These are phyloP conservation scores for Rhyacichthys aspro DNA, from an alignment of 2,797 vertebrate genomes.

Conservation along the genomic window DNA sequence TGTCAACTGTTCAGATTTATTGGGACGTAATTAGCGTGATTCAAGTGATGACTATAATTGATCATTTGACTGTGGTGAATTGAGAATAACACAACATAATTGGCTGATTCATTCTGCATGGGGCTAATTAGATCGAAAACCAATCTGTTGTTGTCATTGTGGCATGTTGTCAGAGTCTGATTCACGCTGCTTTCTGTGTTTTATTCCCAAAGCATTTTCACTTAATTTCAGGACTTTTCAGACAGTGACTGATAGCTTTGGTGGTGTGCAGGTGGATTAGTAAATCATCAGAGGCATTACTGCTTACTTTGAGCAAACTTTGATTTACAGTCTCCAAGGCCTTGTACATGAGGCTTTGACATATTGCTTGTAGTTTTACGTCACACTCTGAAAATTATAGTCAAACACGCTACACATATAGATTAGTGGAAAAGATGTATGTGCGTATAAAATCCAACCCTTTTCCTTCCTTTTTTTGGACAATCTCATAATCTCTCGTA, in stretches of 20 bases:
- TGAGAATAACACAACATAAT: constrained; percentile 49
- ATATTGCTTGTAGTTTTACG: constrained; percentile 10
- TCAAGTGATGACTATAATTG: constrained; percentile 37
- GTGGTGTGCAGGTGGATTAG: constrained; percentile 19
- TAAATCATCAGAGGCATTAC: constrained; percentile 27
- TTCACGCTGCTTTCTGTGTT: constrained; percentile 1
- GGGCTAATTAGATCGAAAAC: constrained; percentile 31
- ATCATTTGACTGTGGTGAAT: constrained; percentile 41
- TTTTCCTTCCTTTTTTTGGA: no score
- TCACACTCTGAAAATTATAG: constrained; percentile 26
- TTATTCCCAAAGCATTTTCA: neutral
- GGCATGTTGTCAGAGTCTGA: neutral
- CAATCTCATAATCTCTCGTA: neutral
- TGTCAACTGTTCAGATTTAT: constrained; percentile 29
- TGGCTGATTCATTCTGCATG: constrained; percentile 24
- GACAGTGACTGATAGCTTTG: constrained; percentile 13
- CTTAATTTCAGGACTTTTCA: constrained; percentile 15
- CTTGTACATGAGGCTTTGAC: neutral
- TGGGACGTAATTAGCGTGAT: constrained; percentile 28
- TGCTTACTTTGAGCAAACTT: constrained; percentile 22
- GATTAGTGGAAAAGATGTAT: neutral
- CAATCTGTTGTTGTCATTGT: constrained; percentile 27
- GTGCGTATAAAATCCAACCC: no score
- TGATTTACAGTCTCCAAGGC: constrained; percentile 9
- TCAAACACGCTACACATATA: constrained; percentile 3